Conservation (phyloP, 2,888 invertebrate genomes). For the Diloba caeruleocephala region DNA sequence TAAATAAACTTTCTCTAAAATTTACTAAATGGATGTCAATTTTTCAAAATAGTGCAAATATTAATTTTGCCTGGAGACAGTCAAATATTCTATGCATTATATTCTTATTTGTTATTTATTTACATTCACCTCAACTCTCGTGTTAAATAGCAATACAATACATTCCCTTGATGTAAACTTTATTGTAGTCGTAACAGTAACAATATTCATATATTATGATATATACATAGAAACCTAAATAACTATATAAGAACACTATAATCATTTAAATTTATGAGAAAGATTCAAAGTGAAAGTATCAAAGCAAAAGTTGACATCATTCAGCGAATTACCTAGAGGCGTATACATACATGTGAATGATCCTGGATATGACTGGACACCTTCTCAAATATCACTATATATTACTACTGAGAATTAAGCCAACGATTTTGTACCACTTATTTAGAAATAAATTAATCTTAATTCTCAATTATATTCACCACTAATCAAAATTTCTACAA, state of each 20-base stretch:
- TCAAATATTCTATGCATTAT: conserved; percentile 10
- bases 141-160: conserved; percentile 1
- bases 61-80: too few relatives aligned
- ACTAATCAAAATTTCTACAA: conserved; percentile 33
- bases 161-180: conserved; percentile 9
- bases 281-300: conserved; percentile 69
- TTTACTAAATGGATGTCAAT: too few relatives aligned
- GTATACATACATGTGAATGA: conserved; percentile 58
- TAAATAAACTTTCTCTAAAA: too few relatives aligned
- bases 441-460: conserved; percentile 15
- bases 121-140: conserved; percentile 42
- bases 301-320: conserved; percentile 73
- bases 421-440: conserved; percentile 22
- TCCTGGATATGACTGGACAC: conserved; percentile 25
- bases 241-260: conserved; percentile 9
- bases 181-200: not conserved
- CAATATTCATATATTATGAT: conserved; percentile 23
- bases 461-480: conserved; percentile 30
- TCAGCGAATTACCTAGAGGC: conserved; percentile 52
- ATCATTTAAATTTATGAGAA: conserved; percentile 30
- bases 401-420: conserved; percentile 31
- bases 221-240: conserved; percentile 1
- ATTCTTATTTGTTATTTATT: conserved; percentile 47
- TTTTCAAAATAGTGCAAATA: too few relatives aligned
- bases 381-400: conserved; percentile 43